Conservation (phyloP, 2,888 invertebrate species). For the Lochmaea crataegi region DNA sequence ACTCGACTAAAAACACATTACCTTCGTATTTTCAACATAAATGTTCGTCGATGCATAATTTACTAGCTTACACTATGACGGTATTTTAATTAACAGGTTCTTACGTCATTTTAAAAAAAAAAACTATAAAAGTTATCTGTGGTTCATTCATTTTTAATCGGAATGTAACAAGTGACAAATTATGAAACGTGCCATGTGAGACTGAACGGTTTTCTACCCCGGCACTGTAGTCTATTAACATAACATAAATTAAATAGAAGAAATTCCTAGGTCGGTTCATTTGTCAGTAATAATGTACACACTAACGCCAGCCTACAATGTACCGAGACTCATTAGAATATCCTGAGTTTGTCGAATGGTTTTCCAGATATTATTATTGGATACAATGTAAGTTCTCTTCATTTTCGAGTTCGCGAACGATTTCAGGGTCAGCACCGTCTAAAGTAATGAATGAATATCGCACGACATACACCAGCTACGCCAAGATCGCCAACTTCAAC, state of each 20-base stretch:
- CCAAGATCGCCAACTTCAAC: constrained; percentile 19
- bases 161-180: no score
- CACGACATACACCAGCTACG: constrained; percentile 8
- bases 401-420: constrained; percentile 7
- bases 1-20: no score
- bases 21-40: no score
- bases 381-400: neutral
- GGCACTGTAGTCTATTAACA: constrained; percentile 1
- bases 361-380: constrained; percentile 1
- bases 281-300: neutral
- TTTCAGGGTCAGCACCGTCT: constrained; percentile 12
- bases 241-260: neutral
- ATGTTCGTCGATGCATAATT: no score
- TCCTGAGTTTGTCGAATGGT: constrained; percentile 4
- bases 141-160: no score
- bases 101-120: no score
- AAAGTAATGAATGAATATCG: constrained; percentile 13
- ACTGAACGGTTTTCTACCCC: neutral
- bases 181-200: no score
- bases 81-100: no score
- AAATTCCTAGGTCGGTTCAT: neutral
- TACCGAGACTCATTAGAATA: constrained; percentile 8
- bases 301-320: neutral
- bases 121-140: no score
- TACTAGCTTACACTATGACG: no score